Conservation (phyloP, 2,888 invertebrate species). For the Diploptera punctata region DNA sequence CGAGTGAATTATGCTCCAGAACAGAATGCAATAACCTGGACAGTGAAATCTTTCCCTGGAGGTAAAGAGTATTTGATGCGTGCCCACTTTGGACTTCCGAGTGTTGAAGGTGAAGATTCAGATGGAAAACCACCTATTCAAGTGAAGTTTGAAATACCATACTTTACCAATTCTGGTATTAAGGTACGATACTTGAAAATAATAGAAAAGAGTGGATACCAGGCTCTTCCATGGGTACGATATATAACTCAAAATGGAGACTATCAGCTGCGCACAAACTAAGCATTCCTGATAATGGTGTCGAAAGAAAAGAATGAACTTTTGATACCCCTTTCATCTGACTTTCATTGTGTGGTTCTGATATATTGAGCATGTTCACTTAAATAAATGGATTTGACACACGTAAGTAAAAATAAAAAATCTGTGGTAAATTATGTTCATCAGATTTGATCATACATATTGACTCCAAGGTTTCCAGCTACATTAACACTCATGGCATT, state of each 20-base stretch:
- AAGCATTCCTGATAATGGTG: no score
- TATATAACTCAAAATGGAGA: slow-evolving; percentile 99
- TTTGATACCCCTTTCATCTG: no score
- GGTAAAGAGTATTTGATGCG: slow-evolving; percentile 98
- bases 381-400: no score
- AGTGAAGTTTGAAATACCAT: slow-evolving; percentile 99
- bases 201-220: slow-evolving; percentile 98
- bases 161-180: slow-evolving; percentile 98
- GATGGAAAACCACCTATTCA: slow-evolving; percentile 98
- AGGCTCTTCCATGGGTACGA: slow-evolving; percentile 98
- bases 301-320: no score
- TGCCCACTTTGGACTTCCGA: slow-evolving; percentile 96
- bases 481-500: no score
- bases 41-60: slow-evolving; percentile 96
- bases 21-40: slow-evolving; percentile 96
- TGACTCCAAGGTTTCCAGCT: no score
- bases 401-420: no score
- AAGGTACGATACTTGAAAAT: slow-evolving; percentile 97
- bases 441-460: no score
- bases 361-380: no score
- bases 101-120: slow-evolving; percentile 91
- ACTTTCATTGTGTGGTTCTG: no score
- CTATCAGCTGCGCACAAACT: slow-evolving; percentile 95
- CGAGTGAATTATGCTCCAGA: slow-evolving; percentile 98
- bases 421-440: no score